These are phyloP conservation scores for roundworm (Caenorhabditis elegans) DNA, from an alignment of 1,140 invertebrate species.

Conservation along the genomic window WBcel235 BX284604.4:3311001-3311500, in stretches of 20 bases:
- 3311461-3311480: conserved; percentile 6
- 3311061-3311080: not conserved
- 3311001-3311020: not conserved
- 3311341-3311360: not conserved
- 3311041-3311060: not conserved
- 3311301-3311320: not conserved
- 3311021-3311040: not conserved
- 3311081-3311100: too few species aligned
- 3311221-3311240: not conserved
- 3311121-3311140: too few species aligned
- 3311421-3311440: not conserved
- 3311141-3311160: not conserved
- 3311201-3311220: not conserved
- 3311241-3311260: conserved; percentile 12
- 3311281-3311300: not conserved
- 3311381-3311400: not conserved
- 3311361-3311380: not conserved
- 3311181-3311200: conserved; percentile 9
- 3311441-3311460: not conserved
- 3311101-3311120: too few species aligned
- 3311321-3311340: not conserved
- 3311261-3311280: conserved; percentile 15
- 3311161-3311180: not conserved
- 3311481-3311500: conserved; percentile 13
- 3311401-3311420: conserved; percentile 20